phyloP scores from a whole-genome alignment of 2,113 vertebrate species.

The Notothenia coriiceps region DNA sequence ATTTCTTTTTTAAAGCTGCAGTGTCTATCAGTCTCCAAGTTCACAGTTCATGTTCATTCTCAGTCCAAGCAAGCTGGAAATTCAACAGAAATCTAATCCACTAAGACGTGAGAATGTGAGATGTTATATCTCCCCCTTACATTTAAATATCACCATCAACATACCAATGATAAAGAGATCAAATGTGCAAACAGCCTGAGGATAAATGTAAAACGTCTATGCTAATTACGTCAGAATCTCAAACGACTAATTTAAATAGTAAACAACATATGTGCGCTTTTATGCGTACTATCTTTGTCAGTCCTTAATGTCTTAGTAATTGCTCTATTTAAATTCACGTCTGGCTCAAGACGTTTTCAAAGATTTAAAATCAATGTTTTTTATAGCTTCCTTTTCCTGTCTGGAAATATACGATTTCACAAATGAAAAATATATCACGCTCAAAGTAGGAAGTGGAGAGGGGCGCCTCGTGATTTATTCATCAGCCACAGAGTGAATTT shows the following conservation, averaged over 20 bases:
- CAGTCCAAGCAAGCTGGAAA: no score
- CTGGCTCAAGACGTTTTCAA: slow-evolving; percentile 1
- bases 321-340: slow-evolving; percentile 27
- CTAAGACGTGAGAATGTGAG: neutral
- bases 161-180: neutral
- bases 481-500: slow-evolving; percentile 59
- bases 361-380: slow-evolving; percentile 29
- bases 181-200: slow-evolving; percentile 6
- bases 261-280: slow-evolving; percentile 17
- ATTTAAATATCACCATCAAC: neutral
- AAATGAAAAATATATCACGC: slow-evolving; percentile 68
- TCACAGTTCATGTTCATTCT: neutral
- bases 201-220: slow-evolving; percentile 13
- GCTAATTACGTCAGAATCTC: slow-evolving; percentile 14
- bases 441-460: slow-evolving; percentile 51
- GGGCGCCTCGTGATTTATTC: slow-evolving; percentile 73
- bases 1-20: neutral
- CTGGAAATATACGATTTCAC: slow-evolving; percentile 57
- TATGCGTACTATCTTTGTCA: slow-evolving; percentile 19
- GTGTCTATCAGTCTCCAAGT: no score
- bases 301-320: slow-evolving; percentile 24
- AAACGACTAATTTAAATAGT: slow-evolving; percentile 22
- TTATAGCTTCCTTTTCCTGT: slow-evolving; percentile 32
- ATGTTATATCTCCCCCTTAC: neutral
- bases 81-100: neutral